Conservation (phyloP, 2,797 vertebrate genomes). For the Halcyon smyrnensis region DNA sequence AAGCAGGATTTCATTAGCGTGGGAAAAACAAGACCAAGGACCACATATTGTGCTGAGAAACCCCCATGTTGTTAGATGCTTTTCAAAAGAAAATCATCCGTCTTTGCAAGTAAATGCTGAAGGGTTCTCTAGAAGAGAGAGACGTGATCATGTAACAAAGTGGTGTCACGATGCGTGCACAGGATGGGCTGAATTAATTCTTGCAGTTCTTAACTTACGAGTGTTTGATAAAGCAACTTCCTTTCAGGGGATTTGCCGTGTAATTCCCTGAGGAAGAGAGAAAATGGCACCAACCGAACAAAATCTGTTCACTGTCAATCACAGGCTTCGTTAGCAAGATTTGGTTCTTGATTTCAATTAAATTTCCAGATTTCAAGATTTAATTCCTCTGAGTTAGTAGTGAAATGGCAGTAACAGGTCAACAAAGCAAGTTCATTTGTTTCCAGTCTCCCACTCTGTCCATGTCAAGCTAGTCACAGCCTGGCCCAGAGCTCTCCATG, state of each 20-base stretch:
- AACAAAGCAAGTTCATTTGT: not conserved
- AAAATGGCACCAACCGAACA: not conserved
- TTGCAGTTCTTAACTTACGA: slow-evolving; percentile 50
- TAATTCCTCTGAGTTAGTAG: not conserved
- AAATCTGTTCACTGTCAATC: not conserved
- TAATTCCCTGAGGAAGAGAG: not conserved
- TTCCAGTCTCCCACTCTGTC: not conserved
- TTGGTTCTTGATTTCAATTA: not conserved
- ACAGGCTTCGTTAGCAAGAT: not conserved
- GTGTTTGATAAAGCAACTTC: slow-evolving; percentile 9
- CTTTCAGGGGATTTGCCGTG: not conserved
- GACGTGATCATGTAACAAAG: not conserved
- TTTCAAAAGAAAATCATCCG: not conserved
- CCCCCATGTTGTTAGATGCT: not conserved
- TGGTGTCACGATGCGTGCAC: not conserved
- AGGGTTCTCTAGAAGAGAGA: not conserved
- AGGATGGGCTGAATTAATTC: slow-evolving; percentile 64
- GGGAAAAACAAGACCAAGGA: not conserved
- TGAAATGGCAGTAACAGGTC: not conserved
- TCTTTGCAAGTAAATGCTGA: not conserved
- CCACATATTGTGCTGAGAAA: not conserved
- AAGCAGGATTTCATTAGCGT: not conserved
- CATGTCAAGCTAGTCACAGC: not conserved
- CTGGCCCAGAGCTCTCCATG: not conserved
- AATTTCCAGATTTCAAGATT: too few species aligned